A percentile compares a stretch with the other conserved stretches of the same genome.
Conservation (phyloP, 2,888 invertebrate genomes). For the Drosophila nr. medialis region DNA sequence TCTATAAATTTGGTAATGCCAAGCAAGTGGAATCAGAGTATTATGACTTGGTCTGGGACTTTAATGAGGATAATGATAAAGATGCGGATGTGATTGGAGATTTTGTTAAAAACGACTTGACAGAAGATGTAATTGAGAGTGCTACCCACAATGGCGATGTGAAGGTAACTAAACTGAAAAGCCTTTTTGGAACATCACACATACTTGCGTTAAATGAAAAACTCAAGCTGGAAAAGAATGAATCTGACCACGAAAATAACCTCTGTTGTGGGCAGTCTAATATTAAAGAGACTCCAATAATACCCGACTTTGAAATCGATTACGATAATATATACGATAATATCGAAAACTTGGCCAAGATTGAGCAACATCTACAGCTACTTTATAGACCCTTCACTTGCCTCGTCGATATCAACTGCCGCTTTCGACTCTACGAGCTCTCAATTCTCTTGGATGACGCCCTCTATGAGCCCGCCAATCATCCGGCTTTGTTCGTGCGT, state of each 20-base stretch:
- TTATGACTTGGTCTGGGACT: conserved; percentile 15
- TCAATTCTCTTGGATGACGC: conserved; percentile 50
- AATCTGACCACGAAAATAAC: neutral
- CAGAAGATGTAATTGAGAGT: neutral
- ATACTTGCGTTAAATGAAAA: conserved; percentile 6
- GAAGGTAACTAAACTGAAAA: neutral
- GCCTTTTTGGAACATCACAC: conserved; percentile 18
- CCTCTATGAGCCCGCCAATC: conserved; percentile 54
- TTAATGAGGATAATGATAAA: conserved; percentile 6
- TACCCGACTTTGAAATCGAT: conserved; percentile 42
- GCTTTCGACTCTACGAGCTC: conserved; percentile 52
- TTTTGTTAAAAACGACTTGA: conserved; percentile 6
- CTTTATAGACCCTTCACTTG: conserved; percentile 63
- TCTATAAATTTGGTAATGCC: conserved; percentile 3
- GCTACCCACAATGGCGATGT: neutral
- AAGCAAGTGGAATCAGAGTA: conserved; percentile 31
- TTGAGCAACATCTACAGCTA: conserved; percentile 57
- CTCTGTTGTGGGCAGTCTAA: neutral
- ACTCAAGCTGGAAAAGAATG: neutral
- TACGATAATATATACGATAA: conserved; percentile 56
- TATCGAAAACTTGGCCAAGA: conserved; percentile 15
- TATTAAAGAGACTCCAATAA: conserved; percentile 1
- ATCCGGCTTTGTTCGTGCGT: conserved; percentile 49
- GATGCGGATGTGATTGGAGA: conserved; percentile 39
- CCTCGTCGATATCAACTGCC: conserved; percentile 49